Evolutionary conservation across 2,888 invertebrate genomes (phyloP), one percentile per base, ranked within the genome.

Genomic region (Colostygia pectinataria): DNA sequence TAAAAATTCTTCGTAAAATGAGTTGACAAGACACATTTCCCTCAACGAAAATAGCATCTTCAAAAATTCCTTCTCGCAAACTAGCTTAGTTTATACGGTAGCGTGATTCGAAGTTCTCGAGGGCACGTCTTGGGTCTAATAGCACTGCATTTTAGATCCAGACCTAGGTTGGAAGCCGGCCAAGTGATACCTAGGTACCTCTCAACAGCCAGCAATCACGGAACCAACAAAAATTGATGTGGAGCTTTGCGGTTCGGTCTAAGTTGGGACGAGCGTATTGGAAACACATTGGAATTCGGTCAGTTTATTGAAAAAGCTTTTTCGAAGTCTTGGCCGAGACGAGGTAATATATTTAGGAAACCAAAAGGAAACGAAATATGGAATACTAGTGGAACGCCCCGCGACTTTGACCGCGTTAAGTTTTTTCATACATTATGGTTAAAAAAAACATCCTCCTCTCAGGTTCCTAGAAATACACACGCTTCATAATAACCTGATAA

Each of bases 141-240:
- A 74, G 79, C 68, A 70, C 71, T 78, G 79, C 77, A 79, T 80
- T 80, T 74, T 71, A 70, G 66, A 73, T 62, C 54, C 54, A 55
- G 48, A 54, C 59, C 37, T 49, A 47, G 33, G 42, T 33, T 47
- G 59, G 49, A 71, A 53, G 36, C 36, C 34, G 38, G 79, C 83
- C 84, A 84, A 69, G 49, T 64, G 63, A 63, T 68, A 62, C 55
- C 56, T 60, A 49, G 55, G 55, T 61, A 28, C 43, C 53, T 25
- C 46, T 34, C 52, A 62, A 64, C 62, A 60, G 56, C 65, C 61
- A 57, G 62, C 71, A 72, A 73, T 74, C 77, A 48, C 37, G 42
- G 38, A 36, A 43, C 51, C 47, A 46, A 55, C 54, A 57, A 57
- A 57, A 54, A 52, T 57, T 54, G 58, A 59, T 52, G 54, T 53